These are phyloP conservation scores for Pterois miles DNA, from an alignment of 2,797 vertebrate genomes.

Conservation along the genomic window DNA sequence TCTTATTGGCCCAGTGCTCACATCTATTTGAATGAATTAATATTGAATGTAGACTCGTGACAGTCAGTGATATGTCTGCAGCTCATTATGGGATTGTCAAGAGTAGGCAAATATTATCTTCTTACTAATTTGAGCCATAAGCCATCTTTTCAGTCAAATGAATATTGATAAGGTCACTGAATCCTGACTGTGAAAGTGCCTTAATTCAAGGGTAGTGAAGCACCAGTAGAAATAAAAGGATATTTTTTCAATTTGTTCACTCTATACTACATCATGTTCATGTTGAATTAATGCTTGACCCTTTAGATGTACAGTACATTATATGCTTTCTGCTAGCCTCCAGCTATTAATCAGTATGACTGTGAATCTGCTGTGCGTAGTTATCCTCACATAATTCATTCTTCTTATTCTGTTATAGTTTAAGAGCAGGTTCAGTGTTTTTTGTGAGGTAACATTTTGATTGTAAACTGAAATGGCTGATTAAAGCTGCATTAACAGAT, in stretches of 20 bases:
- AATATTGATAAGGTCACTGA: conserved; percentile 64
- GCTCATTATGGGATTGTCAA: conserved; percentile 52
- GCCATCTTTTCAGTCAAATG: conserved; percentile 48
- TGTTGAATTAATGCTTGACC: neutral
- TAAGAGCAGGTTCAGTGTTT: neutral
- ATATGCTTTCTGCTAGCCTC: neutral
- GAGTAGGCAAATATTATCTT: conserved; percentile 52
- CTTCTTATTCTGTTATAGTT: neutral
- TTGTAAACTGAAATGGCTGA: neutral
- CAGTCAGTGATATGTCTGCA: conserved; percentile 35
- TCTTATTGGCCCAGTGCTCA: neutral
- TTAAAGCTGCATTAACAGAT: neutral
- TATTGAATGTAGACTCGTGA: conserved; percentile 48
- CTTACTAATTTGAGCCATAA: conserved; percentile 27
- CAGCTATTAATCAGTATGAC: neutral
- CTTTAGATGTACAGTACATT: neutral
- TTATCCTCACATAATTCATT: neutral
- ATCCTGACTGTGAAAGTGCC: conserved; percentile 37
- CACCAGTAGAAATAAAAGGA: neutral
- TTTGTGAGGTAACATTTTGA: neutral
- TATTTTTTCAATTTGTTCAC: neutral
- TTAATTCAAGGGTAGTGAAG: conserved; percentile 25
- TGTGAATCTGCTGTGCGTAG: neutral
- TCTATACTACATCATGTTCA: neutral
- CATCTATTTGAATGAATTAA: conserved; percentile 49